phyloP scores from a whole-genome alignment of 2,888 invertebrate genomes.

The Hemistola chrysoprasaria region DNA sequence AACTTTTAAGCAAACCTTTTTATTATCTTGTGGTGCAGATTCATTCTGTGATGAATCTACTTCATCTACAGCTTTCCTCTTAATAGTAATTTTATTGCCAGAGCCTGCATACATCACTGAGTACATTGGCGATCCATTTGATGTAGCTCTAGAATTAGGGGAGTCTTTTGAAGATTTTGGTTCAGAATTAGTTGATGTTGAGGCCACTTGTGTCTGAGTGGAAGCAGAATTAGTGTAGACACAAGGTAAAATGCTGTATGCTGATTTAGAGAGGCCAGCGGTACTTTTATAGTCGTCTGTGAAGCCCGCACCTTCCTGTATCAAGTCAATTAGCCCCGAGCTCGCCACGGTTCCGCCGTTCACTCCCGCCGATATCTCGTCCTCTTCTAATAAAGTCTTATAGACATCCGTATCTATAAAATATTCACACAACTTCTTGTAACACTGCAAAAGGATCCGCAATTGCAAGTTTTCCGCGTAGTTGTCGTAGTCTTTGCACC shows the following conservation, averaged over 20 bases:
- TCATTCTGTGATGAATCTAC: slow-evolving; percentile 68
- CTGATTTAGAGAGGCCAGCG: slow-evolving; percentile 87
- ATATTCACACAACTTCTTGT: slow-evolving; percentile 93
- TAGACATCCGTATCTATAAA: slow-evolving; percentile 88
- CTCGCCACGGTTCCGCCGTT: slow-evolving; percentile 77
- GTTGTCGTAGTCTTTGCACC: slow-evolving; percentile 92
- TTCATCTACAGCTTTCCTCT: slow-evolving; percentile 86
- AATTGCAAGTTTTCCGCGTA: slow-evolving; percentile 92
- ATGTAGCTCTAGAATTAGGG: slow-evolving; percentile 62
- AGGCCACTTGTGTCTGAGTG: slow-evolving; percentile 66
- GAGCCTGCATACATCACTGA: slow-evolving; percentile 91
- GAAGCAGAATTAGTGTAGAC: slow-evolving; percentile 85
- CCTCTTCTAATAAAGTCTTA: slow-evolving; percentile 80
- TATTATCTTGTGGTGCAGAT: slow-evolving; percentile 60
- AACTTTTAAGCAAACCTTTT: slow-evolving; percentile 23
- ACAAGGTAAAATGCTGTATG: slow-evolving; percentile 88
- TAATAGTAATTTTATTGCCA: slow-evolving; percentile 92
- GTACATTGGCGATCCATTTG: slow-evolving; percentile 80
- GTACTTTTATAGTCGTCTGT: slow-evolving; percentile 88
- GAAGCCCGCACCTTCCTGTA: slow-evolving; percentile 91
- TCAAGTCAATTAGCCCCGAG: slow-evolving; percentile 86
- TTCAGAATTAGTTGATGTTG: slow-evolving; percentile 57
- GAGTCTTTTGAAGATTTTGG: slow-evolving; percentile 60
- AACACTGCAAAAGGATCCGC: slow-evolving; percentile 92
- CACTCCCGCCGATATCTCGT: slow-evolving; percentile 74